Conservation (phyloP, 2,888 invertebrate species). For the Notocelia uddmanniana region DNA sequence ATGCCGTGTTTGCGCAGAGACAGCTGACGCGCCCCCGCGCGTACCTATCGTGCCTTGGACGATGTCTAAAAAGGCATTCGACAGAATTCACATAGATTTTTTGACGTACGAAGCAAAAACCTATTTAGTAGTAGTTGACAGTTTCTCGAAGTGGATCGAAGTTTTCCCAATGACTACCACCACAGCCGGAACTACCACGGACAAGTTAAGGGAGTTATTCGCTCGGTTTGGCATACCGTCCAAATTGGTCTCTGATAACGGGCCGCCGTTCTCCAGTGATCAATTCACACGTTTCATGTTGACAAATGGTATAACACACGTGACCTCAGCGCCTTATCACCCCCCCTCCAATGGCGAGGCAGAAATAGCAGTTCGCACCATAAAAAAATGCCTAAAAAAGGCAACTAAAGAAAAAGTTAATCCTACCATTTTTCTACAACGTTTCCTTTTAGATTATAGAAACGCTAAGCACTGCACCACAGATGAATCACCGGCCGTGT, state of each 20-base stretch:
- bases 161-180: conserved; percentile 33
- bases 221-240: conserved; percentile 17
- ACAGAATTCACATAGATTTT: conserved; percentile 39
- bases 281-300: conserved; percentile 24
- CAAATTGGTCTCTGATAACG: conserved; percentile 38
- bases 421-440: not conserved
- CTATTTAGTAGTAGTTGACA: conserved; percentile 33
- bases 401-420: not conserved
- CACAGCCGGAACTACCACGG: conserved; percentile 18
- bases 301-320: conserved; percentile 24
- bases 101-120: conserved; percentile 21
- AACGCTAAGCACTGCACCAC: conserved; percentile 11
- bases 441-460: conserved; percentile 5
- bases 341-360: conserved; percentile 34
- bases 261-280: conserved; percentile 23
- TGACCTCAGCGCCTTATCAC: conserved; percentile 30
- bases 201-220: conserved; percentile 20
- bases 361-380: conserved; percentile 15
- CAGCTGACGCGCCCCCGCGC: conserved; percentile 17
- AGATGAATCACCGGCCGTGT: conserved; percentile 1
- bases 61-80: conserved; percentile 3
- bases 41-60: conserved; percentile 23
- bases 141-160: conserved; percentile 41
- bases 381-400: conserved; percentile 17
- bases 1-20: conserved; percentile 18